phyloP scores from a whole-genome alignment of 2,797 vertebrate species.

The Hylomyscus alleni region DNA sequence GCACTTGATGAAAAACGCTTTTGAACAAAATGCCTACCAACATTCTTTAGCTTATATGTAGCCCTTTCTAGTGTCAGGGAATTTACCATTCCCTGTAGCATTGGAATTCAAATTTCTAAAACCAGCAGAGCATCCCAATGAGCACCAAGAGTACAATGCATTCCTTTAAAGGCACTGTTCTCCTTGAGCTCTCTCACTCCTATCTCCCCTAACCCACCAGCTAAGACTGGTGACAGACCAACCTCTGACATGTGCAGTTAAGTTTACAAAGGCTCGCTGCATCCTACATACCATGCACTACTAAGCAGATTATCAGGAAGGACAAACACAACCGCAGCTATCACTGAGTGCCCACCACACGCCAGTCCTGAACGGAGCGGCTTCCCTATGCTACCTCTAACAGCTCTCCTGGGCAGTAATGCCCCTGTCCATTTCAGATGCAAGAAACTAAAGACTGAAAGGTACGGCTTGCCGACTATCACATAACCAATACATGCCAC shows the following conservation, averaged over 20 bases:
- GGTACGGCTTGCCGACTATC: not conserved
- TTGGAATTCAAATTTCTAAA: not conserved
- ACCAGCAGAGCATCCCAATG: not conserved
- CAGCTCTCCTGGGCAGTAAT: not conserved
- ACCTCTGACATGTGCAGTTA: not conserved
- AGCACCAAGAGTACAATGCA: not conserved
- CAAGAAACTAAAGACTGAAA: constrained; percentile 39
- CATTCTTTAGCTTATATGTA: not conserved
- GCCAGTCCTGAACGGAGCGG: not conserved
- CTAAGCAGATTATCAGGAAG: not conserved
- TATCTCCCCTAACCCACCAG: too few species aligned
- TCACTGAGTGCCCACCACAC: not conserved
- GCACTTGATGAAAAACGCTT: not conserved
- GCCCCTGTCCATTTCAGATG: not conserved
- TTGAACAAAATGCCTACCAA: not conserved
- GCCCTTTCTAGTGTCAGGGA: not conserved
- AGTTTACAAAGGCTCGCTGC: not conserved
- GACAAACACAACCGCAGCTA: not conserved
- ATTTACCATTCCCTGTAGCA: not conserved
- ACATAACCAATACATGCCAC: not conserved
- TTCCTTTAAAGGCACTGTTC: not conserved
- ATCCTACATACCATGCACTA: not conserved
- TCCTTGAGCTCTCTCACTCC: too few species aligned
- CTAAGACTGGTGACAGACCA: not conserved
- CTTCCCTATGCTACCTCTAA: not conserved